Conservation (phyloP, 2,113 vertebrate species). For the Narcine bancroftii region DNA sequence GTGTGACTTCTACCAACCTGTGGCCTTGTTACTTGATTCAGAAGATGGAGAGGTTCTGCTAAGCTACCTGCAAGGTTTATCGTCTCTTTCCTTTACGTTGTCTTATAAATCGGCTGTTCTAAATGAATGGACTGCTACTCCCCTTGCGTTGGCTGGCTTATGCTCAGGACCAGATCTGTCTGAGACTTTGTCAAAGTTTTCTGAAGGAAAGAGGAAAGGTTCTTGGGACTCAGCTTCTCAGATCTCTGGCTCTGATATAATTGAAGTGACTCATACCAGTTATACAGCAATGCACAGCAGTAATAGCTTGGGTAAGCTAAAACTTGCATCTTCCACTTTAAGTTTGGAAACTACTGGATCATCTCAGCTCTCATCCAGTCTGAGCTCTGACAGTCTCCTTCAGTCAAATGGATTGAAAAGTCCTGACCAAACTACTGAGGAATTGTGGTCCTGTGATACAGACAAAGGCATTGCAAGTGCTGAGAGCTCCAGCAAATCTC, state of each 20-base stretch:
- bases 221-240: constrained; percentile 77
- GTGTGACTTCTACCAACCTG: constrained; percentile 68
- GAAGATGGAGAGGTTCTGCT: constrained; percentile 89
- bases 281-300: not conserved
- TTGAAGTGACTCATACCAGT: constrained; percentile 46
- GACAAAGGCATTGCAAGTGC: constrained; percentile 47
- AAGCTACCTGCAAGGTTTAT: constrained; percentile 83
- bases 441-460: constrained; percentile 61
- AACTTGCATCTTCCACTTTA: constrained; percentile 65
- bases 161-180: constrained; percentile 56
- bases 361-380: constrained; percentile 84
- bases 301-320: constrained; percentile 42
- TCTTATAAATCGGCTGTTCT: constrained; percentile 89
- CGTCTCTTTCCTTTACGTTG: constrained; percentile 76
- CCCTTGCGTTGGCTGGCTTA: constrained; percentile 77
- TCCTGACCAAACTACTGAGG: constrained; percentile 49
- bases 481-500: constrained; percentile 50
- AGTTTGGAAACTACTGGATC: constrained; percentile 76
- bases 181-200: constrained; percentile 44
- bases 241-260: constrained; percentile 67
- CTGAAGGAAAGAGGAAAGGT: constrained; percentile 53
- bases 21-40: constrained; percentile 70
- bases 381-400: constrained; percentile 71
- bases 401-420: constrained; percentile 59
- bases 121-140: constrained; percentile 87